Conservation (phyloP, 2,797 vertebrate species). For the Clangula hyemalis region DNA sequence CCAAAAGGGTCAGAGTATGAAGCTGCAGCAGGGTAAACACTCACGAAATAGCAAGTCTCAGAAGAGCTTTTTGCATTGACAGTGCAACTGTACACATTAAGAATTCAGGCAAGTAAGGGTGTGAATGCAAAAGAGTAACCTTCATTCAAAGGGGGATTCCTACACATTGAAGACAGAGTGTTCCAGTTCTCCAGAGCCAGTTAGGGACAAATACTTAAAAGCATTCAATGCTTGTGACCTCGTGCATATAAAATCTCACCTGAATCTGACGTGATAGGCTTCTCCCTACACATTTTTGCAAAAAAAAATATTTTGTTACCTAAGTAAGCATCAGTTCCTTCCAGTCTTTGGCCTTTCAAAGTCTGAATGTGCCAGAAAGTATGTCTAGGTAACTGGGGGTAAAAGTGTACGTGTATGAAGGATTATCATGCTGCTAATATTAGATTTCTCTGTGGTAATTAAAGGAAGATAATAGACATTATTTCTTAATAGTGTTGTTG, state of each 20-base stretch:
- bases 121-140: not conserved
- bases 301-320: not conserved
- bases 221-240: not conserved
- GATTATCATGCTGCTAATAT: not conserved
- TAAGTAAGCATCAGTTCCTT: not conserved
- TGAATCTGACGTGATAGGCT: not conserved
- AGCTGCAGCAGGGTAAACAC: not conserved
- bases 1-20: not conserved
- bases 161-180: not conserved
- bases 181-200: not conserved
- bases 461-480: not conserved
- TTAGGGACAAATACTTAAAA: not conserved
- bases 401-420: not conserved
- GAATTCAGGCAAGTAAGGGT: not conserved
- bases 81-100: not conserved
- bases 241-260: not conserved
- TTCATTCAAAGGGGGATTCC: not conserved
- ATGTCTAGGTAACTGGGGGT: not conserved
- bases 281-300: not conserved
- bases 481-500: not conserved
- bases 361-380: not conserved
- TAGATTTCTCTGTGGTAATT: not conserved
- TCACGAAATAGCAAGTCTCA: not conserved
- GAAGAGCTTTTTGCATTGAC: not conserved
- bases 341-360: not conserved